Evolutionary conservation across 37 sponge, comb jelly and placozoan species (phyloP), one percentile per base, ranked within the genome.

Genomic region (Chondrosia reniformis): DNA sequence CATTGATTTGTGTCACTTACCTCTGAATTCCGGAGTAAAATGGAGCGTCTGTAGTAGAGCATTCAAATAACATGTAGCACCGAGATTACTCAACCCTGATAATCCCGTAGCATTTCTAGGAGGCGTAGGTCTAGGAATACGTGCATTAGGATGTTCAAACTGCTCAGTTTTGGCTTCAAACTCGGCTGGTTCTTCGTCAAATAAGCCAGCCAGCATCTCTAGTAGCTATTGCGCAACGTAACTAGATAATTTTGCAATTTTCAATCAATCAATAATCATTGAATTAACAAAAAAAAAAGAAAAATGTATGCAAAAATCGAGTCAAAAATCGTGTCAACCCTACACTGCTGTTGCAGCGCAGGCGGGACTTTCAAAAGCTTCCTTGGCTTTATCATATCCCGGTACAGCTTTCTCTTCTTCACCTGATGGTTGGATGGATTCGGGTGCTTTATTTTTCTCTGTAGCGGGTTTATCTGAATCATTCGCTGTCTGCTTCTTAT

Each of bases 11-110:
- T n/a, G n/a, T n/a, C n/a, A 33, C 46, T 33, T 46, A 83, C 89
- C 93, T 86, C 96, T 83, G 30, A 95, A 83, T 69, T 95, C 96
- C 44, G 92, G 92, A 17, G 96, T 95, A 65, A 83, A 91, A 71
- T 83, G 84, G 22, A 95, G 84, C 2, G 96, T 95, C 56, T 95
- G 96, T 1, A 95, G 63, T 21, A 95, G 89, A 0, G 96, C 88
- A 57, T 91, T 95, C 45, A 95, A 84, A 81, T 95, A 95, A 77
- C 96, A 95, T 7, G 96, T 95, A 17, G 96, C 96, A 19, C 96
- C 96, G 6, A 88, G 82, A 74, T 95, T 95, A 42, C 89, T 83
- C 21, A 95, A 71, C 0, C 96, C 96, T 43, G 89, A 87, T 59
- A 95, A 77, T 0, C 75, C 40, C 4, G 89, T 92, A 27, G 46